phyloP scores from a whole-genome alignment of 30 jellyfish, hydroid and myxozoan species.

The Mastigias papua region DNA sequence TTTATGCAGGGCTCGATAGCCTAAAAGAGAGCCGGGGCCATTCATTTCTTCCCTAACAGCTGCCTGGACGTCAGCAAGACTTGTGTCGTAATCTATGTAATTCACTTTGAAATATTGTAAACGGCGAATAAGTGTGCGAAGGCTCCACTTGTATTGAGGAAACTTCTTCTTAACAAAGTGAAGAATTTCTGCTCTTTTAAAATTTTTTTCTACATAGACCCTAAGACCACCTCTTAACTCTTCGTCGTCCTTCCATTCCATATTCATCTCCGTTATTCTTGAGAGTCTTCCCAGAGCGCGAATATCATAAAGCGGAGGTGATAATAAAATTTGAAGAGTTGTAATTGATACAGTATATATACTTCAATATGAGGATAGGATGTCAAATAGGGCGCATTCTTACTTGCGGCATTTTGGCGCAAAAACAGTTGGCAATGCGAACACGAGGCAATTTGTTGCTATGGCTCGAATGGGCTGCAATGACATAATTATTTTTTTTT shows the following conservation, averaged over 20 bases:
- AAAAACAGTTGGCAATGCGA: too few species aligned
- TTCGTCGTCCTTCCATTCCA: conserved; percentile 26
- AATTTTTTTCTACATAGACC: neutral
- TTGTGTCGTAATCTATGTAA: conserved; percentile 22
- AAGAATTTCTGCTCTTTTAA: conserved; percentile 56
- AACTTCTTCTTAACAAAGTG: conserved; percentile 39
- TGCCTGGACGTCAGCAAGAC: conserved; percentile 22
- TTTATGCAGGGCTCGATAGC: conserved; percentile 65
- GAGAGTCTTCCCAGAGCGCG: conserved; percentile 5
- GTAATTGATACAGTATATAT: too few species aligned
- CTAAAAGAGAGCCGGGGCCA: conserved; percentile 67
- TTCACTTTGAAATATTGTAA: conserved; percentile 13
- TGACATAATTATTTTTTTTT: too few species aligned
- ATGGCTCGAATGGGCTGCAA: too few species aligned
- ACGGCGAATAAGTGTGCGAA: conserved; percentile 63
- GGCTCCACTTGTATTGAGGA: conserved; percentile 61
- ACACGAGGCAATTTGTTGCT: too few species aligned
- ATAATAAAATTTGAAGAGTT: too few species aligned
- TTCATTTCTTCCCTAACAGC: conserved; percentile 47
- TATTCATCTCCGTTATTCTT: neutral
- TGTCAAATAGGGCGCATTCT: too few species aligned
- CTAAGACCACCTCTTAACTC: conserved; percentile 12
- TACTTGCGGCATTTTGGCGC: too few species aligned
- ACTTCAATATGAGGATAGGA: too few species aligned
- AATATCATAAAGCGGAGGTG: too few species aligned